Percentiles rank a stretch among this genome's conserved stretches.
Conservation (phyloP, 2,888 invertebrate genomes). For the Halictus quadricinctus region DNA sequence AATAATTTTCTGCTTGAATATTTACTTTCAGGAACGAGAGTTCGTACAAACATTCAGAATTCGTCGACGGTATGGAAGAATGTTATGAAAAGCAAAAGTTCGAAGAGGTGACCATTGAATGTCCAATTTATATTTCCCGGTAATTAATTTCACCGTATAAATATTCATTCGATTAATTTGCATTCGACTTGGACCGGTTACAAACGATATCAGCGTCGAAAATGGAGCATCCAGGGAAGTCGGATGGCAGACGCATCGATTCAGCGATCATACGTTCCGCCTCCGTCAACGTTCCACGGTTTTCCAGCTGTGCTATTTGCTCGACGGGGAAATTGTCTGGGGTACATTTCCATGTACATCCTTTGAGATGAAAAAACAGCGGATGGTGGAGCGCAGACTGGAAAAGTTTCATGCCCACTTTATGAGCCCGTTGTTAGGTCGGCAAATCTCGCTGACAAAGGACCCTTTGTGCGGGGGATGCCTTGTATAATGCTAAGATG, state of each 20-base stretch:
- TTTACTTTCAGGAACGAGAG: neutral
- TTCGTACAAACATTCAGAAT: neutral
- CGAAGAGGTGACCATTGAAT: neutral
- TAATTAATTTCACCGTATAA: neutral
- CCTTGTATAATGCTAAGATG: constrained; percentile 52
- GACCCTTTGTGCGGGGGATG: constrained; percentile 61
- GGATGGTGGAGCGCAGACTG: constrained; percentile 45
- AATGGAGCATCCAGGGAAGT: neutral
- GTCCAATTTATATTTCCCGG: neutral
- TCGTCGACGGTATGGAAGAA: neutral
- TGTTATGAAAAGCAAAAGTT: neutral
- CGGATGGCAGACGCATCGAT: constrained; percentile 26
- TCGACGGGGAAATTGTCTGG: constrained; percentile 44
- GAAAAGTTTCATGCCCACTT: constrained; percentile 67
- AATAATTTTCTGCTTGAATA: neutral
- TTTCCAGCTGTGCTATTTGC: constrained; percentile 35
- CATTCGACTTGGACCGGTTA: neutral
- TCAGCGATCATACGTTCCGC: constrained; percentile 27
- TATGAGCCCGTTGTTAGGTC: constrained; percentile 66
- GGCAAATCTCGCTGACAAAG: constrained; percentile 64
- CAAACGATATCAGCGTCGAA: neutral
- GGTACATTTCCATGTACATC: constrained; percentile 56
- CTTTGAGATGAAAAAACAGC: constrained; percentile 65
- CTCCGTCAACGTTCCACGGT: constrained; percentile 1
- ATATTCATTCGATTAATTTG: neutral